Percentiles rank a stretch among this genome's conserved stretches.
These are phyloP conservation scores for Phyllopteryx taeniolatus DNA, from an alignment of 2,113 vertebrate species.

Conservation along the genomic window DNA sequence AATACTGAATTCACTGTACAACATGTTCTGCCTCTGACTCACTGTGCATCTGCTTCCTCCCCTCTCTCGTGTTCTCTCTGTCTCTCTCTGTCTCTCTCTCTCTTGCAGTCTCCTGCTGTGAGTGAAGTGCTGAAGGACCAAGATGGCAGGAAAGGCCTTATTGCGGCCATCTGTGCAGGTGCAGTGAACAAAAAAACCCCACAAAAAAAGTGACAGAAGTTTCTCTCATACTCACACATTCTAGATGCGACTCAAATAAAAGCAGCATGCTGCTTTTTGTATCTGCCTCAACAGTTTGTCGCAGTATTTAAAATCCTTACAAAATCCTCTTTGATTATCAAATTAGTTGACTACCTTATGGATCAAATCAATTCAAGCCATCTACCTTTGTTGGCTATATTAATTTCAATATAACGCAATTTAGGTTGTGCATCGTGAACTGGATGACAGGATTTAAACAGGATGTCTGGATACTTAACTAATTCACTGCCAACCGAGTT, in stretches of 20 bases:
- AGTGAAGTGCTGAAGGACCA: slow-evolving; percentile 91
- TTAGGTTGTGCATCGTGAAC: too few relatives aligned
- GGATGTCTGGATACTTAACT: too few relatives aligned
- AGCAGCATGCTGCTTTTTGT: background rate
- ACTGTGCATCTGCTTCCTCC: slow-evolving; percentile 32
- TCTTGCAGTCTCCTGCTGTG: slow-evolving; percentile 82
- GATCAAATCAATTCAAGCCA: background rate
- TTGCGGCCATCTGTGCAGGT: slow-evolving; percentile 99
- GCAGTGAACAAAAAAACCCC: slow-evolving; percentile 12
- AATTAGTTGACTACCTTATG: background rate
- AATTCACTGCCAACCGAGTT: too few relatives aligned
- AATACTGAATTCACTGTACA: background rate
- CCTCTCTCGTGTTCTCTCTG: background rate
- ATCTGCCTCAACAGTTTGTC: background rate
- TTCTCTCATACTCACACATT: background rate
- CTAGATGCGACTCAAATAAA: background rate
- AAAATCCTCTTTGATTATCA: background rate
- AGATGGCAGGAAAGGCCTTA: slow-evolving; percentile 87
- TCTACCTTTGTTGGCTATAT: background rate
- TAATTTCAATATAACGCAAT: background rate
- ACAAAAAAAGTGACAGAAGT: background rate
- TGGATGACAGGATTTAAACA: too few relatives aligned
- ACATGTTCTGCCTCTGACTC: slow-evolving; percentile 28
- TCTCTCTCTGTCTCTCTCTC: slow-evolving; percentile 17
- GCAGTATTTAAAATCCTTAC: background rate